Percentiles rank a stretch among this genome's conserved stretches.
Evolutionary conservation across 2,113 vertebrate species (phyloP).

Genomic region (Thunnus thynnus): DNA sequence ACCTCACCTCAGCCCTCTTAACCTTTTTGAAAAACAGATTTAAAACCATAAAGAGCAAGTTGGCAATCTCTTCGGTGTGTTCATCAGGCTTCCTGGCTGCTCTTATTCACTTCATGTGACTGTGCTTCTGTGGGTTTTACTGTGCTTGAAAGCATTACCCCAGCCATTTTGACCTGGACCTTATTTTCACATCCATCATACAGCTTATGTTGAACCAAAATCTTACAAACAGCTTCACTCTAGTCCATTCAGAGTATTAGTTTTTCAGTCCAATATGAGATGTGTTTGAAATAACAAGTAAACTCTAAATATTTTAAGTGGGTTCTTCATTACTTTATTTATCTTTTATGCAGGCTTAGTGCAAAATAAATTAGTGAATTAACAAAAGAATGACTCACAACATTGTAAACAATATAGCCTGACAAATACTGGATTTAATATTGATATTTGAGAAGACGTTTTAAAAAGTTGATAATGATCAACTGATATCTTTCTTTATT

Average conservation of each 20-base stretch:
- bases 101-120: neutral
- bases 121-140: neutral
- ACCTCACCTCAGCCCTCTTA: neutral
- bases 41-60: neutral
- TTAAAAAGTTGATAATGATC: too few species aligned
- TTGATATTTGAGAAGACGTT: too few species aligned
- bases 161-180: neutral
- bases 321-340: neutral
- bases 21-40: too few species aligned
- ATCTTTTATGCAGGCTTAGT: too few species aligned
- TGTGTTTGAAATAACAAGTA: neutral
- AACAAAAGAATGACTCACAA: neutral
- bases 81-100: conserved; percentile 1
- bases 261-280: neutral
- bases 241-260: neutral
- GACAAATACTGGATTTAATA: too few species aligned
- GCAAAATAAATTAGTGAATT: neutral
- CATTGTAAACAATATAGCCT: too few species aligned
- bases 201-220: neutral
- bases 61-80: neutral
- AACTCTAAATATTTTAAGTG: neutral
- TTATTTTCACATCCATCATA: conserved; percentile 8
- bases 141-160: neutral
- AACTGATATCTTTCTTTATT: too few species aligned
- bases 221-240: neutral